Base-by-base conservation (phyloP, 2,888 invertebrate genomes). In the Agonopterix heracliana region DNA sequence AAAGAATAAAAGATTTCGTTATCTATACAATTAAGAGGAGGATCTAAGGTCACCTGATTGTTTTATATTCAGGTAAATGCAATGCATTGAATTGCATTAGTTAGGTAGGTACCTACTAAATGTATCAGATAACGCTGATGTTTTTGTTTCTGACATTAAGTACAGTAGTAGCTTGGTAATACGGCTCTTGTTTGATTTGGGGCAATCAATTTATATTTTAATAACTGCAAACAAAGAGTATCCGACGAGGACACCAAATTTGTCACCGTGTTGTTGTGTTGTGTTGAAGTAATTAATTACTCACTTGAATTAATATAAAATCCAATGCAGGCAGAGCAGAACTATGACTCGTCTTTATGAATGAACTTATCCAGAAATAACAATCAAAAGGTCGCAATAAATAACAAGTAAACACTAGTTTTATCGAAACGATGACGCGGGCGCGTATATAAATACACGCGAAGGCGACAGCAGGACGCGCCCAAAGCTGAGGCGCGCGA, bases 401-500 rank as follows among this genome's bases (percentile, higher is more conserved):
- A 45, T 38, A 34, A 41, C 17, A 49, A 43, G 41, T 41, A 45
- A 45, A 45, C 35, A 42, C 13, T 34, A 34, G 47, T 47, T 49
- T 49, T 52, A 52, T 52, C 47, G 45, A 43, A n/a, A 41, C 55
- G 55, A 72, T 83, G 83, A 82, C 81, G 83, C 72, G 72, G 61
- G 66, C 68, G 78, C 80, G 78, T 85, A 84, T 82, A 38, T n/a
- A 78, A 81, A 84, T 84, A 85, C 61, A 74, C 73, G 61, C 66
- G 63, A 66, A 74, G 84, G 81, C 82, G 84, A 78, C 83, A 73
- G 69, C 72, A 81, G 82, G 86, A 82, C 85, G 83, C 84, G 78
- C 75, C 81, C 76, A 78, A 71, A 72, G 76, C 74, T 74, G 74
- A 69, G 64, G 68, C 64, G 61, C 57, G 55, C 72, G 75, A 73